Conservation (phyloP, 2,888 invertebrate genomes). For the Caenorhabditis wallacei region DNA sequence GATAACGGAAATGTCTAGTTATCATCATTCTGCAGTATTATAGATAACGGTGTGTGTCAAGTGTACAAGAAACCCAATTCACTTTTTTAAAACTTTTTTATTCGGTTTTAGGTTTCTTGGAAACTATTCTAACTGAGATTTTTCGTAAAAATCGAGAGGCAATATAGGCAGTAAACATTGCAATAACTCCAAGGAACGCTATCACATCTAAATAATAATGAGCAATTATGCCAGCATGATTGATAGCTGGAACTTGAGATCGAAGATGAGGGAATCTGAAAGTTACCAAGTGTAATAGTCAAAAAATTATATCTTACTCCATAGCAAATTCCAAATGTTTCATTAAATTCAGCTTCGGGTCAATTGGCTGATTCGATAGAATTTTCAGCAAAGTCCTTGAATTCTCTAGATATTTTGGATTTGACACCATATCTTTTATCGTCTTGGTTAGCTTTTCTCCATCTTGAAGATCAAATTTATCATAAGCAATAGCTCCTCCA, state of each 20-base stretch:
- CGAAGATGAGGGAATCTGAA: constrained; percentile 52
- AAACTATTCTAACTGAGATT: no score
- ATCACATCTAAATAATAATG: constrained; percentile 51
- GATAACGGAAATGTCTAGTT: no score
- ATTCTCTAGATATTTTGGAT: no score
- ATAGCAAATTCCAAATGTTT: constrained; percentile 47
- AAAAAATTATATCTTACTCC: constrained; percentile 1
- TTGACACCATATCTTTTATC: constrained; percentile 24
- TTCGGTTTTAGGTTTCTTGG: no score
- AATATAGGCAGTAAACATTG: no score
- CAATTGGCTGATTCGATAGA: constrained; percentile 62
- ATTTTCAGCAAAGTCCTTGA: no score
- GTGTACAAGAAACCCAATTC: no score
- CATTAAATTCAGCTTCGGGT: constrained; percentile 47
- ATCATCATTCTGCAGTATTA: no score
- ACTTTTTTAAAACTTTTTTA: no score
- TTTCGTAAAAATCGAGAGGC: no score
- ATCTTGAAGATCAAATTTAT: constrained; percentile 45
- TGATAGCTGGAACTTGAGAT: constrained; percentile 44
- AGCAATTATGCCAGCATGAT: constrained; percentile 20
- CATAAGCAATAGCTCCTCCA: constrained; percentile 54
- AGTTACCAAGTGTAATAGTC: not conserved
- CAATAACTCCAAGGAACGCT: constrained; percentile 2
- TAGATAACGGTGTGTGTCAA: no score
- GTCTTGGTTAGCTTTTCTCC: constrained; percentile 25